Evolutionary conservation across 2,113 vertebrate genomes (phyloP).

Genomic region (Lasiurus cinereus): DNA sequence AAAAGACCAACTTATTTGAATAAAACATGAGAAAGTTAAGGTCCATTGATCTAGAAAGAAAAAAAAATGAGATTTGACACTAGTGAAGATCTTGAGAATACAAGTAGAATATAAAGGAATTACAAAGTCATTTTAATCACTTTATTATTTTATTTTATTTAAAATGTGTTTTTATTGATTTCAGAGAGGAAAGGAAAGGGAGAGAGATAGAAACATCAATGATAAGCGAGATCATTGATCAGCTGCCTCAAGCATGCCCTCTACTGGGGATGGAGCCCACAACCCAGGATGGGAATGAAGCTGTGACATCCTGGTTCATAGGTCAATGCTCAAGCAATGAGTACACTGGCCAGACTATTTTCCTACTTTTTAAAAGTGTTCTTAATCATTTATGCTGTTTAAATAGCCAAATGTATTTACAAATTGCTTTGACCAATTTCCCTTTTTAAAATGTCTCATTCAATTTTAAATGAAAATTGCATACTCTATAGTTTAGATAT

Average conservation of each 20-base stretch:
- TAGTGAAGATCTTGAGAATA: background rate
- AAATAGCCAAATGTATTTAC: background rate
- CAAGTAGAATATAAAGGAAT: background rate
- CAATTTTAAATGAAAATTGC: background rate
- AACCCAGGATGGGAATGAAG: too few species aligned
- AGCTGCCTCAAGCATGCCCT: too few species aligned
- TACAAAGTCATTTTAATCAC: background rate
- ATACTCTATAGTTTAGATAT: background rate
- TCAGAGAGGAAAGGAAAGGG: too few species aligned
- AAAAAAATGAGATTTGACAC: background rate
- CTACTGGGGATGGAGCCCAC: too few species aligned
- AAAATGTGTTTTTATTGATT: too few species aligned
- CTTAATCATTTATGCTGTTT: background rate
- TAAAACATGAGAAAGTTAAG: slow-evolving; percentile 44
- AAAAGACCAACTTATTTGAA: background rate
- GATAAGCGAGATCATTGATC: too few species aligned
- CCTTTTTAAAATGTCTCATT: background rate
- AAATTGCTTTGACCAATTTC: background rate
- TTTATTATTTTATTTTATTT: background rate
- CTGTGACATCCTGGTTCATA: too few species aligned
- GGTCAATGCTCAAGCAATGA: too few species aligned
- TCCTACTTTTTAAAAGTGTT: background rate
- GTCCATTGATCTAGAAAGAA: background rate
- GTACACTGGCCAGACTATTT: too few species aligned
- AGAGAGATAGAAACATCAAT: too few species aligned